Evolutionary conservation across 2,797 vertebrate genomes (phyloP), one percentile per base, ranked within the genome.

Genomic region (Anguilla marmorata): DNA sequence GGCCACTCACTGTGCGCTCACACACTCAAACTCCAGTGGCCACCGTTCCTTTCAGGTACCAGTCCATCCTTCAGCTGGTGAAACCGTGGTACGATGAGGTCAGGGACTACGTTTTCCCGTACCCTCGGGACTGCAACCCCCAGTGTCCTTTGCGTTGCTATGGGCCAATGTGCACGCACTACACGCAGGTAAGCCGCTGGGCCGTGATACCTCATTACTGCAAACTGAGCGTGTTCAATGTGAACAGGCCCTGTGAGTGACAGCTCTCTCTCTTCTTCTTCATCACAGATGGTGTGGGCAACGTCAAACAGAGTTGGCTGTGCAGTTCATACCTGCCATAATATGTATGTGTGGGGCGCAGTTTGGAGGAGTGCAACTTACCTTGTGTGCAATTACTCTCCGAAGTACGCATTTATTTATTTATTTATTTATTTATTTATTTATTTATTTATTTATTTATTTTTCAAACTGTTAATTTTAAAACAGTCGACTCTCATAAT

Each of bases 61-160:
- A 97, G 87, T 99, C 98, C 89, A 98, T 99, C 91, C 97, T 99
- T 37, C 98, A 99, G 94, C 93, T 99, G 90, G 97, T 99, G 90
- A 99, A 99, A 91, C 98, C 99, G 0, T 99, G 99, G 99, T 98
- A 99, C 0, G 98, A 99, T 87, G 99, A 99, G 93, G 99, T 99
- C 89, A 99, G 98, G 92, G 98, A 99, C 91, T 99, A 99, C 82
- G 96, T 97, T 16, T 99, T 99, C 90, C 98, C 99, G 0, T 99
- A 99, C 87, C 98, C 99, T 66, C 97, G 97, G 16, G 98, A 99
- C 24, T 99, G 98, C 93, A 99, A 98, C 90, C 98, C 98, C 60
- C 96, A 97, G 56, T 99, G 99, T 90, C 99, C 99, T 0, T 96
- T 99, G 89, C 95, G 97, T 94, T 99, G 99, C 91, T 98, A 97